phyloP scores from a whole-genome alignment of 1,140 invertebrate species.

The Cydia pomonella region DNA sequence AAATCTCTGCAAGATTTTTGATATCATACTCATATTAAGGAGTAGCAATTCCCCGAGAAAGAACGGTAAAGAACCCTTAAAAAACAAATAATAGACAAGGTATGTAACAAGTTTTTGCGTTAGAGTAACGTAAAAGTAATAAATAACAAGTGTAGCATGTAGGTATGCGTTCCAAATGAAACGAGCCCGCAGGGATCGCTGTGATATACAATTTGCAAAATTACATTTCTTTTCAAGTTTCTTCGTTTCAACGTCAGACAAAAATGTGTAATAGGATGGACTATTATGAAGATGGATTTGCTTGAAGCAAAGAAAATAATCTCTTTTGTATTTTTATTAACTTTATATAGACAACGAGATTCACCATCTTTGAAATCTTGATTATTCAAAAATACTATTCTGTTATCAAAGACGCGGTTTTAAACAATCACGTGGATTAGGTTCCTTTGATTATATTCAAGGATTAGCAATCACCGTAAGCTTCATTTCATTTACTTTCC shows the following conservation, averaged over 20 bases:
- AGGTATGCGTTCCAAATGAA: constrained; percentile 38
- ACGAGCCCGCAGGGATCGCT: constrained; percentile 38
- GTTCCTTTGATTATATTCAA: not conserved
- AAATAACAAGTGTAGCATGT: constrained; percentile 41
- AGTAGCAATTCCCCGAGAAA: not conserved
- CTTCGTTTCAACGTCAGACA: constrained; percentile 38
- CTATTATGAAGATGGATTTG: constrained; percentile 46
- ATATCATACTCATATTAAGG: not conserved
- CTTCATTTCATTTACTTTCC: not conserved
- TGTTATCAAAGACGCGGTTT: not conserved
- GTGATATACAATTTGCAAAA: constrained; percentile 51
- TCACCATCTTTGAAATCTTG: not conserved
- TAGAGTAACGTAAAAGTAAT: constrained; percentile 36
- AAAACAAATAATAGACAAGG: constrained; percentile 29
- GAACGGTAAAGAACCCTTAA: constrained; percentile 23
- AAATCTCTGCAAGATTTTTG: not conserved
- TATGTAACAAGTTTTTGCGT: constrained; percentile 24
- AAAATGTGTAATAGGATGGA: constrained; percentile 41
- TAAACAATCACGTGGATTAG: not conserved
- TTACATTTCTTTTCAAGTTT: constrained; percentile 50
- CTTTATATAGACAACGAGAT: constrained; percentile 1
- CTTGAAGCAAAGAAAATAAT: constrained; percentile 38
- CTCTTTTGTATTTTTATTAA: constrained; percentile 30
- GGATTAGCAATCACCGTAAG: not conserved
- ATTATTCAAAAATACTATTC: constrained; percentile 14